A percentile compares a stretch with the other conserved stretches of the same genome.
These are phyloP conservation scores for Agrotis exclamationis DNA, from an alignment of 2,888 invertebrate species.

Conservation along the genomic window DNA sequence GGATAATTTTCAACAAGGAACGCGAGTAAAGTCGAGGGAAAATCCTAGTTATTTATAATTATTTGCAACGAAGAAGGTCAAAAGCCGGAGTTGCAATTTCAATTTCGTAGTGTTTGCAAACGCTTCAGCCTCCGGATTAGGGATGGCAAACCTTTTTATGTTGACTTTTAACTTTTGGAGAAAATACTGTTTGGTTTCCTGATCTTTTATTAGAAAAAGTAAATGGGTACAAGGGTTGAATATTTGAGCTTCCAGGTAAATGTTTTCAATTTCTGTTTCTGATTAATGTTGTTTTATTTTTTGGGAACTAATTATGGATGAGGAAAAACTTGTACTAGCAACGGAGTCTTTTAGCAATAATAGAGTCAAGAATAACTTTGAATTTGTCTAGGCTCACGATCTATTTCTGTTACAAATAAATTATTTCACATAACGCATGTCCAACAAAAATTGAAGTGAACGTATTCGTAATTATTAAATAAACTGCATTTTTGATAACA, in stretches of 20 bases:
- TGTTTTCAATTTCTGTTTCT: neutral
- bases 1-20: neutral
- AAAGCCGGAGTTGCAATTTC: slow-evolving; percentile 52
- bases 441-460: no score
- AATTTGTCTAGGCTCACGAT: no score
- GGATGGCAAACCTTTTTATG: slow-evolving; percentile 43
- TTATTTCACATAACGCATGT: no score
- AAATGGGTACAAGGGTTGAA: neutral
- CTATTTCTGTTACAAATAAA: no score
- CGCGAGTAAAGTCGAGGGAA: neutral
- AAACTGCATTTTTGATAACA: no score
- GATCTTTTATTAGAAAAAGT: neutral
- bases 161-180: slow-evolving; percentile 25
- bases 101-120: slow-evolving; percentile 59
- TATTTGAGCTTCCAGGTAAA: neutral
- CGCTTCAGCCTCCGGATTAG: slow-evolving; percentile 24
- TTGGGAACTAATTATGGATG: neutral
- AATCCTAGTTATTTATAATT: slow-evolving; percentile 16
- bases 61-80: slow-evolving; percentile 39
- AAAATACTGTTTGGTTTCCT: slow-evolving; percentile 24
- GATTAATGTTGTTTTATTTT: neutral
- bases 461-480: no score
- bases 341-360: no score
- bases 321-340: no score
- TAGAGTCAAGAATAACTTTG: no score